Conservation (phyloP, 2,888 invertebrate species). For the Teinopalpus imperialis region DNA sequence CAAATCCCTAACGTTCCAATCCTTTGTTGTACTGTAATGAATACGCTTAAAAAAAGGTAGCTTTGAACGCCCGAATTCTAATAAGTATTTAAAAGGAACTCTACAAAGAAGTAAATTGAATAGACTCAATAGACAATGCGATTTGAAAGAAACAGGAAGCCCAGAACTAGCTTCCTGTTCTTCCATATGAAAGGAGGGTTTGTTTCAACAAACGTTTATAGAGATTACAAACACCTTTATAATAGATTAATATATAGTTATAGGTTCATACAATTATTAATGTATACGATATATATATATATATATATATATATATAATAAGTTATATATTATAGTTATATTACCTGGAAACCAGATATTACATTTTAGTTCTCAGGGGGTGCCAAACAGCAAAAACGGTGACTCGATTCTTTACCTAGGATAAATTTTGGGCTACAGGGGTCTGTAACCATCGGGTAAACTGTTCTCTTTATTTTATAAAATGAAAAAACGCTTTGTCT, state of each 20-base stretch:
- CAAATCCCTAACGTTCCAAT: constrained; percentile 8
- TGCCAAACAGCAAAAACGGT: no score
- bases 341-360: no score
- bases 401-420: no score
- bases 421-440: no score
- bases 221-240: constrained; percentile 8
- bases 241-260: neutral
- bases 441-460: no score
- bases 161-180: constrained; percentile 2
- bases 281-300: no score
- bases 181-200: constrained; percentile 12
- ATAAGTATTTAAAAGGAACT: constrained; percentile 15
- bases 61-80: constrained; percentile 13
- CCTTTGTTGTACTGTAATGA: constrained; percentile 11
- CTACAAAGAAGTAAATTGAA: constrained; percentile 14
- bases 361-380: no score
- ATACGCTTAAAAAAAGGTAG: constrained; percentile 17
- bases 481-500: no score
- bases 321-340: no score
- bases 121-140: constrained; percentile 16
- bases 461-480: no score
- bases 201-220: constrained; percentile 3
- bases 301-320: neutral
- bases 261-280: neutral
- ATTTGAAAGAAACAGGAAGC: constrained; percentile 22